These are phyloP conservation scores for Aldabrachelys gigantea DNA, from an alignment of 2,113 vertebrate genomes.

Conservation along the genomic window DNA sequence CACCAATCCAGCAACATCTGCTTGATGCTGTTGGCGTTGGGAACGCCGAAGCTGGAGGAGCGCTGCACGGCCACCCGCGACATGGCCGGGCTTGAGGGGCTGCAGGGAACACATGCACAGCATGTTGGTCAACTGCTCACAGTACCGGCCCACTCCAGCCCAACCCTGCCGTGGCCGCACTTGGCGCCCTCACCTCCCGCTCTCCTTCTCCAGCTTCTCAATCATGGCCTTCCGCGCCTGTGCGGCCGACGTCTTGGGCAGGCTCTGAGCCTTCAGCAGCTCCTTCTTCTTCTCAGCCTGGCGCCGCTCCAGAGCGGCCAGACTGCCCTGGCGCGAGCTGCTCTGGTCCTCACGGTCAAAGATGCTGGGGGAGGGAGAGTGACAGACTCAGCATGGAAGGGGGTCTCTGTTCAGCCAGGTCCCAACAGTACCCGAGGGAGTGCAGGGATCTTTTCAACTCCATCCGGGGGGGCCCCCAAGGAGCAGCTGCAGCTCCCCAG, in stretches of 20 bases:
- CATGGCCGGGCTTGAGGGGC: constrained; percentile 78
- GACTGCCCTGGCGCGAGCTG: constrained; percentile 78
- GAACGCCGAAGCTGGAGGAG: constrained; percentile 93
- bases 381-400: not conserved
- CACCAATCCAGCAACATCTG: constrained; percentile 99
- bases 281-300: constrained; percentile 93
- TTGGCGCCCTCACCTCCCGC: constrained; percentile 80
- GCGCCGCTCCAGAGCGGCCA: constrained; percentile 85
- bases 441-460: not conserved
- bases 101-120: not conserved
- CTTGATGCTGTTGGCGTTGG: constrained; percentile 97
- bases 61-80: constrained; percentile 87
- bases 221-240: constrained; percentile 97
- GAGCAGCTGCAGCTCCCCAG: not conserved
- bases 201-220: constrained; percentile 94
- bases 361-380: constrained; percentile 77
- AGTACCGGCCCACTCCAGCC: fast-evolving
- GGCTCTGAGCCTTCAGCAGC: constrained; percentile 91
- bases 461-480: fast-evolving
- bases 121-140: fast-evolving
- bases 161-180: not conserved
- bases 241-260: constrained; percentile 90
- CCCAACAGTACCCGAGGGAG: not conserved
- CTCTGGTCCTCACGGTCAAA: constrained; percentile 94
- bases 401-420: not conserved